These are phyloP conservation scores for Erethizon dorsatum DNA, from an alignment of 2,797 vertebrate genomes.

Conservation along the genomic window DNA sequence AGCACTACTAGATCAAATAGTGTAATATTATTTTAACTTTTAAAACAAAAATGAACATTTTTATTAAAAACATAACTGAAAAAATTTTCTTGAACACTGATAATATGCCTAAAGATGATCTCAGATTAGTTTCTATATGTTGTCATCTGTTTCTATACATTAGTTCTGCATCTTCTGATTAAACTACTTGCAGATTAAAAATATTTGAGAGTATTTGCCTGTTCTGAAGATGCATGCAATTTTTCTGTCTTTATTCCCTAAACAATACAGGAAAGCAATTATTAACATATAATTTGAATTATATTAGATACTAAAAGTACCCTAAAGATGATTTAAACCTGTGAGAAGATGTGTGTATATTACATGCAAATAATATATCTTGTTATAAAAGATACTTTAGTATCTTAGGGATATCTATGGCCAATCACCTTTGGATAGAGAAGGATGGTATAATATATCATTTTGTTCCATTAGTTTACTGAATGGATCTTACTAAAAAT, in stretches of 20 bases:
- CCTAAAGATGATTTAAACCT: neutral
- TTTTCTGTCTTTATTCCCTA: neutral
- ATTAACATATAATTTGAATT: neutral
- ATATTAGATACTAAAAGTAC: neutral
- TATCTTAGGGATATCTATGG: neutral
- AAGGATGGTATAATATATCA: neutral
- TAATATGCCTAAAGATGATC: neutral
- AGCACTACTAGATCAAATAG: neutral
- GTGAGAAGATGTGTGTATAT: too few relatives aligned
- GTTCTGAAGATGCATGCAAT: neutral
- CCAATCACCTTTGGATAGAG: neutral
- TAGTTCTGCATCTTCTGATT: neutral
- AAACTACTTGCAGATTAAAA: neutral
- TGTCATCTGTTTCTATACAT: neutral
- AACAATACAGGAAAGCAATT: neutral
- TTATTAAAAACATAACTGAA: conserved; percentile 9
- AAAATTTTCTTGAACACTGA: neutral
- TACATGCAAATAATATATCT: neutral
- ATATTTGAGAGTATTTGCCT: neutral
- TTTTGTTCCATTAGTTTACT: neutral
- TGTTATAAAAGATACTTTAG: neutral
- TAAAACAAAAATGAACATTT: neutral
- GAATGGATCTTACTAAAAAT: neutral
- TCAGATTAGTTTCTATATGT: neutral
- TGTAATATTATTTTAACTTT: neutral